Evolutionary conservation across 2,888 invertebrate species (phyloP).

Genomic region (Drosophila histrio): DNA sequence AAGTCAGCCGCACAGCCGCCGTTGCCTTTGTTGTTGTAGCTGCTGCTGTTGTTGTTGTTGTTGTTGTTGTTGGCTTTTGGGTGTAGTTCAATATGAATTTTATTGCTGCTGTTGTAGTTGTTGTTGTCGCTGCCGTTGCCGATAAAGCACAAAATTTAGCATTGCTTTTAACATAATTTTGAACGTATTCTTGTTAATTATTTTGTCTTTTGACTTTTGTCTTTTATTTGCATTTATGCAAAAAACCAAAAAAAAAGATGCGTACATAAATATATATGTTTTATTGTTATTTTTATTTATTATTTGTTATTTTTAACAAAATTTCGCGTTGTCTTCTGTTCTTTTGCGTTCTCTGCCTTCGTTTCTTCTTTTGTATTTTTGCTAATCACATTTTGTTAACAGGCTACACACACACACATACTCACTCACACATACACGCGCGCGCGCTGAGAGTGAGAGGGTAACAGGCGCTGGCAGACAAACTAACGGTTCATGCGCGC

Average conservation of each 20-base stretch:
- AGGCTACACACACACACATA: slow-evolving; percentile 48
- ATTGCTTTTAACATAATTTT: slow-evolving; percentile 58
- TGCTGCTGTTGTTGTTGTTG: slow-evolving; percentile 21
- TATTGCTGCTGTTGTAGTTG: slow-evolving; percentile 47
- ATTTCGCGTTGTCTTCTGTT: slow-evolving; percentile 43
- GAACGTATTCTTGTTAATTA: slow-evolving; percentile 27
- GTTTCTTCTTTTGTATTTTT: slow-evolving; percentile 77
- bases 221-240: slow-evolving; percentile 23
- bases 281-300: slow-evolving; percentile 29
- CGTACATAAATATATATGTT: too few species aligned
- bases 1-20: slow-evolving; percentile 70
- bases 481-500: slow-evolving; percentile 66
- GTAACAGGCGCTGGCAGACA: slow-evolving; percentile 39
- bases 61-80: slow-evolving; percentile 57
- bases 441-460: slow-evolving; percentile 20
- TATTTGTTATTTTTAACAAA: slow-evolving; percentile 48
- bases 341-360: slow-evolving; percentile 63
- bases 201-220: slow-evolving; percentile 50
- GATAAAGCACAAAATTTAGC: slow-evolving; percentile 69
- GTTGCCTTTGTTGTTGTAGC: slow-evolving; percentile 21
- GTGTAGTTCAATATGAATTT: slow-evolving; percentile 72
- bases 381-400: slow-evolving; percentile 80
- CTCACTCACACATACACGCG: slow-evolving; percentile 14
- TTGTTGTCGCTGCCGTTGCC: slow-evolving; percentile 48
- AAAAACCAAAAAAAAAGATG: slow-evolving; percentile 10